A percentile compares a stretch with the other conserved stretches of the same genome.
These are phyloP conservation scores for Cynoglossus semilaevis DNA, from an alignment of 2,113 vertebrate genomes.

Conservation along the genomic window DNA sequence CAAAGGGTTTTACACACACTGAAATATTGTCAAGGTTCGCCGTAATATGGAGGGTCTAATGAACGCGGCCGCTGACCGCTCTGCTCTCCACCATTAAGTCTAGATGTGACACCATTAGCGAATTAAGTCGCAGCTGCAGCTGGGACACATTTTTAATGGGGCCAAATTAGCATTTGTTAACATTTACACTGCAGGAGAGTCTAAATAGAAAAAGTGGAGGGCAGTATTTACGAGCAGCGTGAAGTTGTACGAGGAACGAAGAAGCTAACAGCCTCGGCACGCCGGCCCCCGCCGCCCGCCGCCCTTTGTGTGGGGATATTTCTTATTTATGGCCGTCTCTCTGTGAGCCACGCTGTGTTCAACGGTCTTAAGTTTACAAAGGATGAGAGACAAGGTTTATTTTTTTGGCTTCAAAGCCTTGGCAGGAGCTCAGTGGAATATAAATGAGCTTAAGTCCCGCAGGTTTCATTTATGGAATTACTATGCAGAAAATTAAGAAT, in stretches of 20 bases:
- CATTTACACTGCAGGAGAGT: slow-evolving; percentile 45
- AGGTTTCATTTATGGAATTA: slow-evolving; percentile 47
- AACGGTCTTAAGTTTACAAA: slow-evolving; percentile 48
- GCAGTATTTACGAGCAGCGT: slow-evolving; percentile 51
- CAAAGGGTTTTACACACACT: background rate
- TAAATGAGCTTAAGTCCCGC: slow-evolving; percentile 55
- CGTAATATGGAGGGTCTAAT: slow-evolving; percentile 17
- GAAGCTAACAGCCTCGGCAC: slow-evolving; percentile 4
- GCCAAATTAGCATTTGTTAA: slow-evolving; percentile 68
- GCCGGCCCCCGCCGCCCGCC: too few species aligned
- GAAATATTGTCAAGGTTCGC: slow-evolving; percentile 13
- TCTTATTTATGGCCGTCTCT: slow-evolving; percentile 50
- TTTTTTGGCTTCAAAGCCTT: slow-evolving; percentile 61
- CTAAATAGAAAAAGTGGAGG: slow-evolving; percentile 41
- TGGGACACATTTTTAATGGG: slow-evolving; percentile 61
- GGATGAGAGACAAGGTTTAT: slow-evolving; percentile 58
- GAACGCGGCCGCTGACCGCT: slow-evolving; percentile 33
- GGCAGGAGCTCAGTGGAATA: slow-evolving; percentile 61
- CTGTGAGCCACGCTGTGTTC: slow-evolving; percentile 27
- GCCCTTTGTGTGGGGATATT: slow-evolving; percentile 45
- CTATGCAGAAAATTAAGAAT: slow-evolving; percentile 29
- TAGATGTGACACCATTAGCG: slow-evolving; percentile 59
- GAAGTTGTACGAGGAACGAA: slow-evolving; percentile 31
- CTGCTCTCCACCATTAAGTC: slow-evolving; percentile 51
- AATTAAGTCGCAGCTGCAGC: slow-evolving; percentile 54